Conservation (phyloP, 1,140 invertebrate genomes). For the Magallana angulata region DNA sequence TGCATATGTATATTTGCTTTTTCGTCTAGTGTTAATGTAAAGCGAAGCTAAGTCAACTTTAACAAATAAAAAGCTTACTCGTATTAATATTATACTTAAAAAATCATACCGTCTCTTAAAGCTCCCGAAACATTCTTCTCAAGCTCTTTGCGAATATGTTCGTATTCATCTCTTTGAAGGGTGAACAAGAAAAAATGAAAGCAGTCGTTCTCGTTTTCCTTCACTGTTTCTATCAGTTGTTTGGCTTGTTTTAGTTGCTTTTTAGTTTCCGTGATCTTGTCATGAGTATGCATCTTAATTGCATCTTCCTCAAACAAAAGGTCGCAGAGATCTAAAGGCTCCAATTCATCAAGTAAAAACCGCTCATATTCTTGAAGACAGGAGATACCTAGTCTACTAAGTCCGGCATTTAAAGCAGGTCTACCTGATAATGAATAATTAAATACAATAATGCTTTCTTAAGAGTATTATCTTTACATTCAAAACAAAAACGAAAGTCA, state of each 20-base stretch:
- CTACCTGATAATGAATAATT: too few relatives aligned
- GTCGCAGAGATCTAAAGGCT: background rate
- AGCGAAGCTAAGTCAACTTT: too few relatives aligned
- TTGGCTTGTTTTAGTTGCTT: background rate
- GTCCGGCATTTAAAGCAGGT: background rate
- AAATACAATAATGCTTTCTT: too few relatives aligned
- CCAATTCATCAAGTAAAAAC: background rate
- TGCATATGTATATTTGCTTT: too few relatives aligned
- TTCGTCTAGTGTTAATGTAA: too few relatives aligned
- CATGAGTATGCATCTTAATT: background rate
- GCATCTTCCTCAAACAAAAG: slow-evolving; percentile 16
- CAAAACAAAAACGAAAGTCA: too few relatives aligned
- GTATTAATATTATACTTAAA: too few relatives aligned
- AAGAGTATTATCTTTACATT: too few relatives aligned
- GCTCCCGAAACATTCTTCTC: background rate
- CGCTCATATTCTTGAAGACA: background rate
- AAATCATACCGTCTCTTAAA: too few relatives aligned
- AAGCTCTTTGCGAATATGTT: background rate
- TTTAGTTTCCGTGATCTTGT: background rate
- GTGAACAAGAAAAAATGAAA: background rate
- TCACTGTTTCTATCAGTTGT: background rate
- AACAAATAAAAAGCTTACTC: too few relatives aligned
- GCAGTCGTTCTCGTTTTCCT: background rate
- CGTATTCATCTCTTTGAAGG: background rate
- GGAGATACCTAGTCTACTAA: background rate